Evolutionary conservation across 2,797 vertebrate genomes (phyloP).

Genomic region (Mormyrops boulengeri): DNA sequence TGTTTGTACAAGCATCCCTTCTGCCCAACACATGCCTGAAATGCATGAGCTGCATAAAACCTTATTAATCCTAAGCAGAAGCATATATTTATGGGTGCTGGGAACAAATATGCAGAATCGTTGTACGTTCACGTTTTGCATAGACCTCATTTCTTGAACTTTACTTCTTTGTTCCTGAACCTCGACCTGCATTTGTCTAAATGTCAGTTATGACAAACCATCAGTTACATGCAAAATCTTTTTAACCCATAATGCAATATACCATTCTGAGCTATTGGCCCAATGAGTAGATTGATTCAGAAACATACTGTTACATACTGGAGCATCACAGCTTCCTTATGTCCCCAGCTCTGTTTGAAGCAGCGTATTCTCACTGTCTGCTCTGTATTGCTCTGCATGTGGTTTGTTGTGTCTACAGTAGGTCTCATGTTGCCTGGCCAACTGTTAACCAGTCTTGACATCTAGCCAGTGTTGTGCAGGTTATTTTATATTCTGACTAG

Average conservation of each 20-base stretch:
- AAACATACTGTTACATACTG: background rate
- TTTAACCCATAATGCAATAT: background rate
- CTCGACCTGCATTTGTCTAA: background rate
- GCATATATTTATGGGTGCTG: background rate
- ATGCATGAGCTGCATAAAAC: background rate
- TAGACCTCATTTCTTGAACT: background rate
- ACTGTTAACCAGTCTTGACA: constrained; percentile 33
- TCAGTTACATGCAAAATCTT: background rate
- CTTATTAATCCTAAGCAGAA: background rate
- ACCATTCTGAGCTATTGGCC: background rate
- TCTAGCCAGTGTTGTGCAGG: constrained; percentile 32
- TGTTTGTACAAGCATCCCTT: background rate
- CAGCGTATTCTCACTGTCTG: background rate
- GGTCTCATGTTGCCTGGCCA: constrained; percentile 27
- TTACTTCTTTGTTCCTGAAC: background rate
- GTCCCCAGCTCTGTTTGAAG: background rate
- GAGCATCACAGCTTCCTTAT: background rate
- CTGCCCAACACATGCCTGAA: background rate
- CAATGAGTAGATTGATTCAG: background rate
- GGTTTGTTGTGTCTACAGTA: background rate
- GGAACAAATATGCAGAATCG: background rate
- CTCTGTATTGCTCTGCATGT: background rate
- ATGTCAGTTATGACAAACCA: background rate
- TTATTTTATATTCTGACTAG: constrained; percentile 44
- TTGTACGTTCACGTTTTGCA: background rate